Conservation (phyloP, 2,797 vertebrate species). For the Sebastes aleutianus region DNA sequence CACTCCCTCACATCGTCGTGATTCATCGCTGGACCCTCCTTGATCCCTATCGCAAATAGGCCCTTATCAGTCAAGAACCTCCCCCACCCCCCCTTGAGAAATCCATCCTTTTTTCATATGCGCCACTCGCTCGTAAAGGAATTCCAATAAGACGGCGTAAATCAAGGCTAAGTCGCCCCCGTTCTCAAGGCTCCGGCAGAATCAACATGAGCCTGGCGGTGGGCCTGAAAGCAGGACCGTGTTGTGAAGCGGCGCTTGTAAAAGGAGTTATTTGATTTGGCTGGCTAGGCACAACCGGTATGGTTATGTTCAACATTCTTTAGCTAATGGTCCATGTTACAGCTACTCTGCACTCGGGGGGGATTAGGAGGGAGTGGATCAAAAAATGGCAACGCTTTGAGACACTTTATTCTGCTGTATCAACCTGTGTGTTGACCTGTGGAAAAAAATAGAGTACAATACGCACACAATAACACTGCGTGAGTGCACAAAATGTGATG, state of each 20-base stretch:
- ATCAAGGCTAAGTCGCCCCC: conserved; percentile 56
- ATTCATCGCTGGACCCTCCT: conserved; percentile 57
- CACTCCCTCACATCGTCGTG: conserved; percentile 42
- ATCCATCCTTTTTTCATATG: conserved; percentile 53
- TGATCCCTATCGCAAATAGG: conserved; percentile 63
- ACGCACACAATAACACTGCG: conserved; percentile 1
- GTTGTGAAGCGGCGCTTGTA: conserved; percentile 66
- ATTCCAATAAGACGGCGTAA: conserved; percentile 70
- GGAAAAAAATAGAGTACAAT: conserved; percentile 5
- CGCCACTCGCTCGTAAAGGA: conserved; percentile 63
- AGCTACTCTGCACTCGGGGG: conserved; percentile 41
- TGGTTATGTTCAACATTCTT: conserved; percentile 76
- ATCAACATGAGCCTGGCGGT: conserved; percentile 58
- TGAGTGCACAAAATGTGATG: neutral
- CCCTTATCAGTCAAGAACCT: conserved; percentile 68
- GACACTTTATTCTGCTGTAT: conserved; percentile 41
- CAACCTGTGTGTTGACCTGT: conserved; percentile 62
- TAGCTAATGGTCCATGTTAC: conserved; percentile 75
- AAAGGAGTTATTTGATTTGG: conserved; percentile 76
- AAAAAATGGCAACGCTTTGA: conserved; percentile 46
- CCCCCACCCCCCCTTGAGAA: conserved; percentile 41
- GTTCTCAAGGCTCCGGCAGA: conserved; percentile 54
- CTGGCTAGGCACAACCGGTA: conserved; percentile 54
- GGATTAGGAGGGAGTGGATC: conserved; percentile 36
- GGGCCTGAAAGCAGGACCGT: conserved; percentile 42